Evolutionary conservation across 1,140 invertebrate genomes (phyloP).

Genomic region (Homalodisca vitripennis): DNA sequence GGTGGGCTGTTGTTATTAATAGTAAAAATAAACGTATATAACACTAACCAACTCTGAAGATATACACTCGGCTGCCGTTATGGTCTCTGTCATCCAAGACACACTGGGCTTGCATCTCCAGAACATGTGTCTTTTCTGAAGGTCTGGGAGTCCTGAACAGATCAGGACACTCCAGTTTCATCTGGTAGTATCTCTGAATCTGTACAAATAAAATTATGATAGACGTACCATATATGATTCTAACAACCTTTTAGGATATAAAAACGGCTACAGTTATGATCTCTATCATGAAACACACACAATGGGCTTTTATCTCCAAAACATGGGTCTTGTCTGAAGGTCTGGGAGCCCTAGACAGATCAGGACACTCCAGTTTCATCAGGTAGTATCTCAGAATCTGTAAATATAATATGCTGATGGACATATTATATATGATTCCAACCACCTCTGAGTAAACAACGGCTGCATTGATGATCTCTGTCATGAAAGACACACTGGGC

Average conservation of each 20-base stretch:
- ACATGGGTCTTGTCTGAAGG: constrained; percentile 46
- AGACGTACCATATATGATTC: too few relatives aligned
- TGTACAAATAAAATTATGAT: too few relatives aligned
- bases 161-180: constrained; percentile 49
- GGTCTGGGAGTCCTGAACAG: constrained; percentile 47
- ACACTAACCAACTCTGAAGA: constrained; percentile 49
- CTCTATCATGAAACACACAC: constrained; percentile 46
- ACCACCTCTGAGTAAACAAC: too few relatives aligned
- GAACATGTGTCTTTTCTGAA: constrained; percentile 45
- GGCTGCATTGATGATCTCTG: constrained; percentile 46
- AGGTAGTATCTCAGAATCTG: constrained; percentile 50
- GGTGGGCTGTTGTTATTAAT: too few relatives aligned
- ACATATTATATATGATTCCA: too few relatives aligned
- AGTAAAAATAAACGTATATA: too few relatives aligned
- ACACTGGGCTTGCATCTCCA: constrained; percentile 49
- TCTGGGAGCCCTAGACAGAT: constrained; percentile 47
- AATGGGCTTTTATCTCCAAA: constrained; percentile 49
- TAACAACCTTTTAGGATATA: constrained; percentile 49
- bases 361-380: constrained; percentile 49
- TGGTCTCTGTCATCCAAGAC: constrained; percentile 47
- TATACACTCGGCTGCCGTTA: constrained; percentile 47
- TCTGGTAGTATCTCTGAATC: constrained; percentile 50
- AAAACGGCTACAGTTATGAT: constrained; percentile 46
- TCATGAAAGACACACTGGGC: constrained; percentile 48
- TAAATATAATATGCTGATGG: too few relatives aligned